These are phyloP conservation scores for Scaptomyza flava DNA, from an alignment of 2,888 invertebrate genomes.

Conservation along the genomic window DNA sequence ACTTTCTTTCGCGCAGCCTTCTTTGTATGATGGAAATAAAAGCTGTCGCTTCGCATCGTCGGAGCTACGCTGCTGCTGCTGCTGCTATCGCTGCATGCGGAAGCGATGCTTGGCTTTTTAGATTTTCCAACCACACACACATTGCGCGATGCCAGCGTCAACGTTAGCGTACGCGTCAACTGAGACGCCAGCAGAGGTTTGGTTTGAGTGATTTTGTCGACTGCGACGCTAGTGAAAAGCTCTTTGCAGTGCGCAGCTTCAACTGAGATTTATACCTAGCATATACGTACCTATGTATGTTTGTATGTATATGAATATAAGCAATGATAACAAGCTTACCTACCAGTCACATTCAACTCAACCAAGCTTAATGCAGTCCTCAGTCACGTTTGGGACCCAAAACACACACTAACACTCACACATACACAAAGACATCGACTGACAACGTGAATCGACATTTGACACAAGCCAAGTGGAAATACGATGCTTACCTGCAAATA, in stretches of 20 bases:
- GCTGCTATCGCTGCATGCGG: conserved; percentile 55
- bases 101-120: conserved; percentile 55
- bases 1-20: conserved; percentile 77
- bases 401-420: conserved; percentile 21
- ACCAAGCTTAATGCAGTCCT: conserved; percentile 50
- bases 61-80: conserved; percentile 44
- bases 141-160: neutral
- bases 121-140: conserved; percentile 46
- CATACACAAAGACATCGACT: conserved; percentile 16
- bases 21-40: conserved; percentile 35
- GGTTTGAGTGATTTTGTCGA: conserved; percentile 40
- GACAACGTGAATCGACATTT: conserved; percentile 27
- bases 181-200: conserved; percentile 5
- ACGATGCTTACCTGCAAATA: conserved; percentile 68
- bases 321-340: conserved; percentile 51
- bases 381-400: conserved; percentile 53
- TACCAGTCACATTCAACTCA: conserved; percentile 28
- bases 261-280: conserved; percentile 6
- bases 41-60: conserved; percentile 60
- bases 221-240: conserved; percentile 27
- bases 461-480: conserved; percentile 28
- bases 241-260: conserved; percentile 33
- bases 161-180: conserved; percentile 20
- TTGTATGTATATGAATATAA: neutral
- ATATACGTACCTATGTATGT: neutral